Conservation (phyloP, 2,888 invertebrate species). For the Elegia similella region DNA sequence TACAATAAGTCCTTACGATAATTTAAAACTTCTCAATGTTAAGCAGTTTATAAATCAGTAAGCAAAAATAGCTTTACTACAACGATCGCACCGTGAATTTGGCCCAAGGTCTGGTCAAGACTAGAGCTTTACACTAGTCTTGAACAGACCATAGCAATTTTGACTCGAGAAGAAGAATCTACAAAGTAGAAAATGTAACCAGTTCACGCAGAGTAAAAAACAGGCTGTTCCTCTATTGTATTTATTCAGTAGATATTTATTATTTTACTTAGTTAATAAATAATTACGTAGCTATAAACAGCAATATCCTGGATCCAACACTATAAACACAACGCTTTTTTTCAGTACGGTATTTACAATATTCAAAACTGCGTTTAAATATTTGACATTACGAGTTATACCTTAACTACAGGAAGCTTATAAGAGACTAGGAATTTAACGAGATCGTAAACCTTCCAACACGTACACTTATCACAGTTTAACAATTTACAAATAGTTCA, state of each 20-base stretch:
- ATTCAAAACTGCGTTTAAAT: constrained; percentile 19
- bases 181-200: no score
- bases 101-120: no score
- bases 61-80: no score
- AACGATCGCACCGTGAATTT: no score
- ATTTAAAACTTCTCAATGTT: no score
- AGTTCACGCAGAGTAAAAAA: background rate
- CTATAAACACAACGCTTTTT: constrained; percentile 21
- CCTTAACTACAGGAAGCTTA: constrained; percentile 20
- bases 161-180: no score
- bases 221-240: constrained; percentile 37
- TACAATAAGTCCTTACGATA: no score
- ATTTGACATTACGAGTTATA: constrained; percentile 6
- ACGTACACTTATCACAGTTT: constrained; percentile 74
- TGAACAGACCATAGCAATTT: no score
- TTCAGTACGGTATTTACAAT: constrained; percentile 29
- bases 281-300: constrained; percentile 58
- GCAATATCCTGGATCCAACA: constrained; percentile 23
- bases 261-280: constrained; percentile 26
- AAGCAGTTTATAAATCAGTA: no score
- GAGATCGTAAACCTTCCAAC: constrained; percentile 34
- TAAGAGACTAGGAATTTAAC: constrained; percentile 21
- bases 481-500: constrained; percentile 64
- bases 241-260: constrained; percentile 29
- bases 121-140: no score